Evolutionary conservation across 2,888 invertebrate species (phyloP), one percentile per base, ranked within the genome.

Genomic region (Muscina levida): DNA sequence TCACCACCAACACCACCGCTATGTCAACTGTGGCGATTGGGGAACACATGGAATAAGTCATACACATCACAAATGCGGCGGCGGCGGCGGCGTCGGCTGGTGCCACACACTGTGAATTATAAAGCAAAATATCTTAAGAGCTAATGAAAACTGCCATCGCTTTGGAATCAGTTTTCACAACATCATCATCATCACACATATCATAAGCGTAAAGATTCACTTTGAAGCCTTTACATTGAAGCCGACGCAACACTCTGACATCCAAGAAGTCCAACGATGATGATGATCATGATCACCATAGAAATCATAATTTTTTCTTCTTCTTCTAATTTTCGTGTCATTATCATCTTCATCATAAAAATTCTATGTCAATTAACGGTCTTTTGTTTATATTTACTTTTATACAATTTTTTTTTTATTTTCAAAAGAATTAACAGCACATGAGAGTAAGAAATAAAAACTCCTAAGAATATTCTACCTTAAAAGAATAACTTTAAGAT

Each of bases 331-430:
- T n/a, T 19, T 10, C 22, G 19, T 22, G 13, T 53, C 24, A 24
- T 53, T 42, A 13, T 59, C 59, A 37, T 37, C 15, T 5, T 66
- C 31, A 57, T 56, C 70, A 44, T 53, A 68, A 57, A 26, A 77
- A 71, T 81, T 81, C 77, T 81, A 70, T 81, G 80, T 74, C 77
- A 81, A 77, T 81, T 77, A 74, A 77, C 77, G 73, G 80, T 74
- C 80, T 81, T 80, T 77, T 77, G 77, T 80, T 80, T 80, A 77
- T 71, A 80, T 77, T 80, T 77, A 74, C 67, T 71, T 42, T 62
- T 74, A 42, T 72, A 42, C 1, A 48, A 22, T 66, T 70, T 42
- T 62, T 74, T 26, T 72, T 31, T 1, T 42, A 22, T 66, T 70
- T 65, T 65, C 17, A 22, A 24, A 57, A 57, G 53, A 44, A 13